Evolutionary conservation across 1,140 invertebrate species (phyloP).

Genomic region (Psilanteris sp.): DNA sequence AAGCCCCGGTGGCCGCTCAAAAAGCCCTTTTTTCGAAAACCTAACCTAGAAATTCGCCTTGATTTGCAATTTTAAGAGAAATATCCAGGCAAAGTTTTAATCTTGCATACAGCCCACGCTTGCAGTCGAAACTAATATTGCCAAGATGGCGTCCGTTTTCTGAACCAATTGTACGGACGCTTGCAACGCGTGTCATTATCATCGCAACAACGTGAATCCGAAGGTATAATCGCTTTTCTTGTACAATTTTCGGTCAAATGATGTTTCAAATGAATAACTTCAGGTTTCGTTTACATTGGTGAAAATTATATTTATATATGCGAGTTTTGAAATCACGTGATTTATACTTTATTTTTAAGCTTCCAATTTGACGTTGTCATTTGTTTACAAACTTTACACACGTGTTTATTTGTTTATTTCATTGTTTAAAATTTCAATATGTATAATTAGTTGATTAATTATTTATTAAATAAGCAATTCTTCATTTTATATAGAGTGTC

Average conservation of each 20-base stretch:
- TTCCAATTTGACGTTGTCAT: slow-evolving; percentile 8
- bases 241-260: background rate
- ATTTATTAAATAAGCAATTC: too few species aligned
- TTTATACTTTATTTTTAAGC: background rate
- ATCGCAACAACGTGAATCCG: background rate
- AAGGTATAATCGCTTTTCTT: background rate
- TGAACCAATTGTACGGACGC: slow-evolving; percentile 68
- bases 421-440: too few species aligned
- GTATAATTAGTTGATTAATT: too few species aligned
- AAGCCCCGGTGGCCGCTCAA: slow-evolving; percentile 1
- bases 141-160: slow-evolving; percentile 67
- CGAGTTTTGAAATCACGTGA: slow-evolving; percentile 16
- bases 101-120: background rate
- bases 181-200: slow-evolving; percentile 56
- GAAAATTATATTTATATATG: too few species aligned
- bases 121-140: slow-evolving; percentile 25
- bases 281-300: too few species aligned
- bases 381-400: slow-evolving; percentile 44
- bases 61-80: background rate
- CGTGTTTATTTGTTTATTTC: slow-evolving; percentile 36
- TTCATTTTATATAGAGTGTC: slow-evolving; percentile 23
- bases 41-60: slow-evolving; percentile 16
- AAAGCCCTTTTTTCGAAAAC: slow-evolving; percentile 37
- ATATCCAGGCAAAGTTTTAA: background rate
- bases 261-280: background rate